phyloP scores from a whole-genome alignment of 2,888 invertebrate genomes.

The Drosophila fulvimacula region DNA sequence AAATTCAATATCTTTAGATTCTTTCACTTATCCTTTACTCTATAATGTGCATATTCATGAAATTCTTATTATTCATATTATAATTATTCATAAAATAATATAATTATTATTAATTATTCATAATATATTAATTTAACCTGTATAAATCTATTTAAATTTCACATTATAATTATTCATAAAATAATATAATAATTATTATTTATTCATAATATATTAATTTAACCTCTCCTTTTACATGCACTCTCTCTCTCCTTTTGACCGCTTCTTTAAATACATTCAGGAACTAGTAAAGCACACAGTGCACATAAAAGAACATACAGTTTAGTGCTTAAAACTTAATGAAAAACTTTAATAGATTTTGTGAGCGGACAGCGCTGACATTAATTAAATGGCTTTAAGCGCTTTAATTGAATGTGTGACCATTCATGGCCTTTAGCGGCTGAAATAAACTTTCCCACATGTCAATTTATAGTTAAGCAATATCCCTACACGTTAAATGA shows the following conservation, averaged over 20 bases:
- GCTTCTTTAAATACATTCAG: not conserved
- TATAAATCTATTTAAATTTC: too few relatives aligned
- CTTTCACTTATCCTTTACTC: not conserved
- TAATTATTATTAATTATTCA: too few relatives aligned
- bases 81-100: too few relatives aligned
- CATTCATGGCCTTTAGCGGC: not conserved
- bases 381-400: conserved; percentile 8
- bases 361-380: not conserved
- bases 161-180: too few relatives aligned
- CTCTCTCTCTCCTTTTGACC: too few relatives aligned
- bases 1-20: not conserved
- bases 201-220: too few relatives aligned
- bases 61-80: too few relatives aligned
- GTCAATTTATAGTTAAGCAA: not conserved
- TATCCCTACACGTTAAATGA: not conserved
- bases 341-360: conserved; percentile 6
- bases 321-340: not conserved
- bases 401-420: not conserved
- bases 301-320: not conserved
- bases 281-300: not conserved
- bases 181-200: too few relatives aligned
- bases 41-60: too few relatives aligned
- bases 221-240: too few relatives aligned
- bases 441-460: not conserved
- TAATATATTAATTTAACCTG: too few relatives aligned